A percentile compares a stretch with the other conserved stretches of the same genome.
Evolutionary conservation across 2,113 vertebrate genomes (phyloP).

Genomic region (Isurus oxyrinchus): DNA sequence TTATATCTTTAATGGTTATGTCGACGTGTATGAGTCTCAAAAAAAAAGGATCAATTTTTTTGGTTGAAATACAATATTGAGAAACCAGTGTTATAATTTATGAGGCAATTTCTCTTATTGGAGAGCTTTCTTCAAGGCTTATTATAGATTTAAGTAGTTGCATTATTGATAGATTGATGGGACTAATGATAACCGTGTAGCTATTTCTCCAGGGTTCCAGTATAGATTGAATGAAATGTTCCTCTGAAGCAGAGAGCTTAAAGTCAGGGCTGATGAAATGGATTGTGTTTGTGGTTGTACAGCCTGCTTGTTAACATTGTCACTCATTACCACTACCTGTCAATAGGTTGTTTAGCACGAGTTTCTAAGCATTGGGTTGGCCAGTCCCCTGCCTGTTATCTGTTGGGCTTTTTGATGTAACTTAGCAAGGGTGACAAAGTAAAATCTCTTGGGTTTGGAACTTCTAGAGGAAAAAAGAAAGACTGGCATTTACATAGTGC

Average conservation of each 20-base stretch:
- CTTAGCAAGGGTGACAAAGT: background rate
- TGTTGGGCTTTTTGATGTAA: conserved; percentile 42
- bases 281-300: background rate
- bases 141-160: conserved; percentile 3
- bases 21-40: background rate
- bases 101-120: conserved; percentile 9
- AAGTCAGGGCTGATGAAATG: background rate
- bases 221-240: background rate
- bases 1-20: background rate
- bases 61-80: background rate
- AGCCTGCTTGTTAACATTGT: conserved; percentile 31
- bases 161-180: conserved; percentile 24
- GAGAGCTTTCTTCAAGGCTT: background rate
- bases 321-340: conserved; percentile 52
- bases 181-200: background rate
- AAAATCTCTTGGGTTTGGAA: background rate
- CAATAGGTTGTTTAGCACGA: conserved; percentile 47
- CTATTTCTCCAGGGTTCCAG: conserved; percentile 2
- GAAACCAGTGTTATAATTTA: conserved; percentile 8
- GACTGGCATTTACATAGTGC: too few species aligned
- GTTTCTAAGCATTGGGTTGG: conserved; percentile 42
- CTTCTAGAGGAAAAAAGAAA: background rate
- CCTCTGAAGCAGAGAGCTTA: background rate
- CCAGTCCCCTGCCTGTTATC: conserved; percentile 51
- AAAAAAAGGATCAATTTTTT: background rate